These are phyloP conservation scores for Hyalella azteca DNA, from an alignment of 2,888 invertebrate genomes.

Conservation along the genomic window DNA sequence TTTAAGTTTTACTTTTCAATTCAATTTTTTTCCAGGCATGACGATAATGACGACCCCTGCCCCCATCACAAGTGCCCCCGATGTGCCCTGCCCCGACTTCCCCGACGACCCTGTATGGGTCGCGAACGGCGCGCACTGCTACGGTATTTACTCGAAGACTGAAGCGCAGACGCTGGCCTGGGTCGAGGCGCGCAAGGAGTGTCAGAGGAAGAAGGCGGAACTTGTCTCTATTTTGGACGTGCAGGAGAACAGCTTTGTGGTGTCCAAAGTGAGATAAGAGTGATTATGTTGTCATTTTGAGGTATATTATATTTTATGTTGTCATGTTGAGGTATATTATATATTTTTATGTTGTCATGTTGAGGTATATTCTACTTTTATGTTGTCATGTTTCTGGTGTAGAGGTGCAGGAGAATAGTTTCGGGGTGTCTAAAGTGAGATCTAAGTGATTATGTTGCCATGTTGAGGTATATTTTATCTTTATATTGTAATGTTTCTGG, in stretches of 20 bases:
- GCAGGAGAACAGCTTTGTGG: conserved; percentile 47
- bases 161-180: conserved; percentile 34
- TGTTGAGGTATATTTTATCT: no score
- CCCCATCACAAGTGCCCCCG: conserved; percentile 18
- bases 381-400: conserved; percentile 43
- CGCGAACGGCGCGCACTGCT: conserved; percentile 42
- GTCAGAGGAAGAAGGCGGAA: conserved; percentile 37
- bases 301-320: no score
- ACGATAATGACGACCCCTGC: neutral
- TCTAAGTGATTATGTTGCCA: no score
- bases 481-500: no score
- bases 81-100: neutral
- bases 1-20: neutral
- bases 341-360: no score
- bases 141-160: conserved; percentile 40
- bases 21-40: neutral
- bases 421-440: conserved; percentile 46
- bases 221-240: conserved; percentile 42
- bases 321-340: no score
- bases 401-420: conserved; percentile 43
- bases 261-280: conserved; percentile 43
- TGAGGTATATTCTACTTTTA: no score
- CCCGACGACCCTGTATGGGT: conserved; percentile 39
- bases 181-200: conserved; percentile 24
- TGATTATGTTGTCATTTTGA: no score